These are phyloP conservation scores for Spheniscus mendiculus DNA, from an alignment of 2,113 vertebrate species.

Conservation along the genomic window DNA sequence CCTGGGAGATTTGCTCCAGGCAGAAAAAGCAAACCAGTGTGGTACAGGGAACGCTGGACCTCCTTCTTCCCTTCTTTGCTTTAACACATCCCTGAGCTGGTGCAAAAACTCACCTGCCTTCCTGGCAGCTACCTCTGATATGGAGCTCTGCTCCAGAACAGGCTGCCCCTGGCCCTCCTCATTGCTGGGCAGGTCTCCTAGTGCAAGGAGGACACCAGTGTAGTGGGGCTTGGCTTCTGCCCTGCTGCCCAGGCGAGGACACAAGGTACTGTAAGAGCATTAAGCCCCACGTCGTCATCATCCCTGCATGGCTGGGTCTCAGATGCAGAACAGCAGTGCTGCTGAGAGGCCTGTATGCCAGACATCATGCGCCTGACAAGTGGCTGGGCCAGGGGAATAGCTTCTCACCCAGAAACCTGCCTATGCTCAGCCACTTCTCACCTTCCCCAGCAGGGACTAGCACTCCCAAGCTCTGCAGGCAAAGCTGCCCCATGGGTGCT, in stretches of 20 bases:
- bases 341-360: not conserved
- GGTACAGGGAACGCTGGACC: not conserved
- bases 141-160: not conserved
- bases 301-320: not conserved
- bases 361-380: accelerated
- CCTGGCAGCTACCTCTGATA: not conserved
- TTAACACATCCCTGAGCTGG: not conserved
- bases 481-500: not conserved
- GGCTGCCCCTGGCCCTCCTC: not conserved
- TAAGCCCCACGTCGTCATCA: not conserved
- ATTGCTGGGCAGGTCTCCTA: not conserved
- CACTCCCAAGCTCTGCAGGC: not conserved
- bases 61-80: not conserved
- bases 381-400: accelerated
- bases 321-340: not conserved
- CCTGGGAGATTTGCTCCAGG: not conserved
- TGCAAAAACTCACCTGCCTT: not conserved
- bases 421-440: not conserved
- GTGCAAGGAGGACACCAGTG: not conserved
- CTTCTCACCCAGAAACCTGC: not conserved
- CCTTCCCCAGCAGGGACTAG: not conserved
- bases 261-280: not conserved
- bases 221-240: not conserved
- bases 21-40: not conserved
- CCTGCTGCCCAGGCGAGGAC: not conserved